These are phyloP conservation scores for Automeris io DNA, from an alignment of 2,888 invertebrate genomes.

Conservation along the genomic window DNA sequence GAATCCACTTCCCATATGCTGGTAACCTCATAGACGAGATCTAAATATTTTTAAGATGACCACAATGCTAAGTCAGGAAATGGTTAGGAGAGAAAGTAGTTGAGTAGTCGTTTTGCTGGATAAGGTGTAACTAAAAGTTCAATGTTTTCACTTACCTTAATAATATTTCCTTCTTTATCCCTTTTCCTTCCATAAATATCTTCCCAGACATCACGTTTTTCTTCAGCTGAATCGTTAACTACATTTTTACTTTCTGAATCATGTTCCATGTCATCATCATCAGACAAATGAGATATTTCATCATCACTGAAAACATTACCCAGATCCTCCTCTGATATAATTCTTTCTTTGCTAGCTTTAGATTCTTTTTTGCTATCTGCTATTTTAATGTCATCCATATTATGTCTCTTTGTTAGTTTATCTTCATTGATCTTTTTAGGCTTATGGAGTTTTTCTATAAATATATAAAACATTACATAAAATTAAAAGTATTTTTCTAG, in stretches of 20 bases:
- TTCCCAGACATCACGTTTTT: conserved; percentile 80
- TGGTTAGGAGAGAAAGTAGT: too few species aligned
- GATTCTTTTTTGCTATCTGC: conserved; percentile 12
- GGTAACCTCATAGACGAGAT: too few species aligned
- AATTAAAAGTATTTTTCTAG: too few species aligned
- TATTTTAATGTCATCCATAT: conserved; percentile 13
- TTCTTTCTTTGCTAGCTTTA: conserved; percentile 26
- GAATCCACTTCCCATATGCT: too few species aligned
- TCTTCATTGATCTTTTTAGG: conserved; percentile 22
- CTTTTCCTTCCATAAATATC: conserved; percentile 95
- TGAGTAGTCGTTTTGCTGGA: too few species aligned
- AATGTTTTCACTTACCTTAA: conserved; percentile 64
- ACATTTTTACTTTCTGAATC: conserved; percentile 28
- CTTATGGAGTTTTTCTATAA: conserved; percentile 37
- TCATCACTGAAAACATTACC: conserved; percentile 64
- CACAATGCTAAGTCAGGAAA: too few species aligned
- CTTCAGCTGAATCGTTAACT: conserved; percentile 25
- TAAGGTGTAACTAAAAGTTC: too few species aligned
- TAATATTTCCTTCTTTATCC: conserved; percentile 86
- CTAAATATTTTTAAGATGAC: too few species aligned
- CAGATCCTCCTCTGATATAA: conserved; percentile 46
- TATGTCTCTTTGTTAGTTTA: conserved; percentile 16
- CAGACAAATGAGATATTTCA: conserved; percentile 61
- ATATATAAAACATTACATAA: conserved; percentile 3
- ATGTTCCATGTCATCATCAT: conserved; percentile 37